Conservation (phyloP, 1,140 invertebrate genomes). For the Steinernema khuongi region DNA sequence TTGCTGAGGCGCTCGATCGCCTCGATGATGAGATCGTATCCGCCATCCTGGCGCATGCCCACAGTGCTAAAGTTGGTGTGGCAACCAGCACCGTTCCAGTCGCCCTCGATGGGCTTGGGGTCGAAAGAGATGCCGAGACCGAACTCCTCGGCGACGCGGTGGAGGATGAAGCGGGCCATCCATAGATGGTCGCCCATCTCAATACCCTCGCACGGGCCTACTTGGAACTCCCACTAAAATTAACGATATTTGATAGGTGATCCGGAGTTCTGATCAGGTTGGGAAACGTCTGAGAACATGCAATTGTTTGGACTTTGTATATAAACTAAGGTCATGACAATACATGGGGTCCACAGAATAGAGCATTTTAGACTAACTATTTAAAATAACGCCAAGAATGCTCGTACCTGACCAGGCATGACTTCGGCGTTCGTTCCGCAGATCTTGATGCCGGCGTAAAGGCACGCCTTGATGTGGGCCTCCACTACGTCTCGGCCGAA, state of each 20-base stretch:
- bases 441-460: slow-evolving; percentile 81
- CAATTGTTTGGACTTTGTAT: too few species aligned
- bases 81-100: slow-evolving; percentile 87
- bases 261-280: too few species aligned
- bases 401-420: slow-evolving; percentile 71
- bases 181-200: slow-evolving; percentile 78
- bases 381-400: background rate
- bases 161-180: slow-evolving; percentile 76
- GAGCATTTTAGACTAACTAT: background rate
- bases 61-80: slow-evolving; percentile 82
- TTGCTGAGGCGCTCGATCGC: slow-evolving; percentile 72
- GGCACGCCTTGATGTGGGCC: slow-evolving; percentile 70
- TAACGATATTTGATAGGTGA: background rate
- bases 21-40: slow-evolving; percentile 64
- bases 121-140: slow-evolving; percentile 77
- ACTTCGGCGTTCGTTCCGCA: slow-evolving; percentile 85
- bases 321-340: background rate
- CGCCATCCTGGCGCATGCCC: slow-evolving; percentile 76
- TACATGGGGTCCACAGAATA: background rate
- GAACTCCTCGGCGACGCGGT: slow-evolving; percentile 80
- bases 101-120: slow-evolving; percentile 71
- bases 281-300: too few species aligned
- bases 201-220: slow-evolving; percentile 70
- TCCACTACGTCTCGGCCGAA: slow-evolving; percentile 88
- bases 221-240: slow-evolving; percentile 62